Evolutionary conservation across 1,140 invertebrate species (phyloP).

Genomic region (Brachystomella parvula): DNA sequence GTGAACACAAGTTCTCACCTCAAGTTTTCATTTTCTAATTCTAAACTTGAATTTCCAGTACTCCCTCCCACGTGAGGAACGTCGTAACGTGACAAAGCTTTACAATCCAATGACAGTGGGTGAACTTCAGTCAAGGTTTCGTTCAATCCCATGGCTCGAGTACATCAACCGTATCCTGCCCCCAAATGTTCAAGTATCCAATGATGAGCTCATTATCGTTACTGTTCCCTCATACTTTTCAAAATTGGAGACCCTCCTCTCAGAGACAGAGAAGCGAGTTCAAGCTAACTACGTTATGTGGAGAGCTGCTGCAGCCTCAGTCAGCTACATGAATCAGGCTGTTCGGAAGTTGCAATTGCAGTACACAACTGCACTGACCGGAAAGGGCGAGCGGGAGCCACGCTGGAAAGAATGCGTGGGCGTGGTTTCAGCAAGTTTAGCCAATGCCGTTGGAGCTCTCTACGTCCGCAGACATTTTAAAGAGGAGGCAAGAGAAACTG

Average conservation of each 20-base stretch:
- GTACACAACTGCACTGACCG: conserved; percentile 64
- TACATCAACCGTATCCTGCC: conserved; percentile 71
- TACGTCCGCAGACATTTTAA: conserved; percentile 69
- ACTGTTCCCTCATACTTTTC: conserved; percentile 67
- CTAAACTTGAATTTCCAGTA: conserved; percentile 52
- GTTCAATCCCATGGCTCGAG: conserved; percentile 66
- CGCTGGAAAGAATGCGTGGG: conserved; percentile 81
- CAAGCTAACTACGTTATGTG: conserved; percentile 76
- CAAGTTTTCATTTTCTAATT: background rate
- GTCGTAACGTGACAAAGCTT: conserved; percentile 77
- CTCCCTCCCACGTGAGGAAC: conserved; percentile 78
- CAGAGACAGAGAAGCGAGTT: conserved; percentile 52
- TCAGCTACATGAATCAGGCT: conserved; percentile 64
- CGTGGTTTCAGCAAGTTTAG: conserved; percentile 60
- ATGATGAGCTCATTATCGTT: conserved; percentile 68
- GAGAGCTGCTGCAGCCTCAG: conserved; percentile 62
- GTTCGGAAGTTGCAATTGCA: conserved; percentile 61
- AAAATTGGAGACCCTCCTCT: conserved; percentile 55
- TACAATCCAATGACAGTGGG: conserved; percentile 82
- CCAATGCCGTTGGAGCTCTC: conserved; percentile 64
- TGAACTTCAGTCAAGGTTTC: conserved; percentile 64
- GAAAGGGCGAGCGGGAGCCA: conserved; percentile 62
- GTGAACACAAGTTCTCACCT: conserved; percentile 43
- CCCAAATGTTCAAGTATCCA: conserved; percentile 50
- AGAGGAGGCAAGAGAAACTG: conserved; percentile 58